phyloP scores from a whole-genome alignment of 2,888 invertebrate species.

The Tholera decimalis region DNA sequence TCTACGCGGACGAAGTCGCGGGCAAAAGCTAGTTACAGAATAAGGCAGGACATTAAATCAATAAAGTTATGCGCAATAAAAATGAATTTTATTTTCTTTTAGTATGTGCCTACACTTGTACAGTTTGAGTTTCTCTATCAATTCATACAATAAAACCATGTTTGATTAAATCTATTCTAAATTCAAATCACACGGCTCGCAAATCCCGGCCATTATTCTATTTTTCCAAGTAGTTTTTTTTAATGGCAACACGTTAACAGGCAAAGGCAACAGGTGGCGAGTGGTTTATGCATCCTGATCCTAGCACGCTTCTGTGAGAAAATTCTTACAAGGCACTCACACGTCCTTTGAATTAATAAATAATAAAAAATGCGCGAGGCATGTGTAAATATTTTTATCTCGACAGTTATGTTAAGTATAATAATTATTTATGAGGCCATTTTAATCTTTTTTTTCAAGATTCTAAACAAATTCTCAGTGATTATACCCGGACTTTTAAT shows the following conservation, averaged over 20 bases:
- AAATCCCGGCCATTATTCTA: conserved; percentile 64
- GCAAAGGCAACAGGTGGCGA: conserved; percentile 69
- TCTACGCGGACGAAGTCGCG: no score
- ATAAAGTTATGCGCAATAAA: conserved; percentile 9
- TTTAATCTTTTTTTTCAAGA: background rate
- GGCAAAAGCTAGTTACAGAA: no score
- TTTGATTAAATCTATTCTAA: conserved; percentile 54
- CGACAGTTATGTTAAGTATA: conserved; percentile 7
- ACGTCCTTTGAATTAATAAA: conserved; percentile 52
- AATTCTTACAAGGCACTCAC: conserved; percentile 60
- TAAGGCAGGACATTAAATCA: conserved; percentile 8
- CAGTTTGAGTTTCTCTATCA: conserved; percentile 9
- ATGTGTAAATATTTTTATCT: conserved; percentile 31
- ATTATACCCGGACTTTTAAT: no score
- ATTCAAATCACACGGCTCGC: conserved; percentile 58
- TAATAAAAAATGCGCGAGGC: conserved; percentile 31
- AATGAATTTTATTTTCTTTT: conserved; percentile 2
- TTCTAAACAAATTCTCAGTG: background rate
- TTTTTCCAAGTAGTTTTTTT: conserved; percentile 65
- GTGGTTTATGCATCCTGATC: conserved; percentile 79
- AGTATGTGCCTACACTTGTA: no score
- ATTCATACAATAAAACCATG: conserved; percentile 17
- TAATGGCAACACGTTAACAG: conserved; percentile 49
- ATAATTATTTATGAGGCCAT: no score
- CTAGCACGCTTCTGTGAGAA: conserved; percentile 70